Conservation (phyloP, 2,797 vertebrate species). For the Myripristis murdjan region DNA sequence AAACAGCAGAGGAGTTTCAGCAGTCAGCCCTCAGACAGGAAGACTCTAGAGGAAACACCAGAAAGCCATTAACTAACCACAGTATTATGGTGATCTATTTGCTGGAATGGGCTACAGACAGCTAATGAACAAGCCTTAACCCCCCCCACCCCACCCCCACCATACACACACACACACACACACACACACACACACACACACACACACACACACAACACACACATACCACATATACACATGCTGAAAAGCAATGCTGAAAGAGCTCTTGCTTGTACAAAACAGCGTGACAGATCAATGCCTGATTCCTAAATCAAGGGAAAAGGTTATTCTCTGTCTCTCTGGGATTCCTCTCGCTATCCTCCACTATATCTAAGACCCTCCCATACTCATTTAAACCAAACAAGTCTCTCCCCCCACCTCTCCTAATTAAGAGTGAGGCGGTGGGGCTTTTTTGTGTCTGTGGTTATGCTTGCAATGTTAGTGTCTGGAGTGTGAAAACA, state of each 20-base stretch:
- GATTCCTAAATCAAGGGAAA: conserved; percentile 96
- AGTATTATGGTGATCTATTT: conserved; percentile 97
- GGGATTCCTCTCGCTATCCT: conserved; percentile 87
- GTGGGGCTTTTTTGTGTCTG: conserved; percentile 81
- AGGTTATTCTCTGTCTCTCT: conserved; percentile 93
- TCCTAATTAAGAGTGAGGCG: conserved; percentile 86
- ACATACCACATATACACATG: conserved; percentile 37
- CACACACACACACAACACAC: no score
- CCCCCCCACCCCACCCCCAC: conserved; percentile 31
- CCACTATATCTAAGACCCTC: conserved; percentile 82
- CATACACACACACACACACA: conserved; percentile 40
- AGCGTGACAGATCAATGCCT: conserved; percentile 96
- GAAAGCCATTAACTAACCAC: conserved; percentile 99
- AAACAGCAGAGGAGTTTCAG: conserved; percentile 88
- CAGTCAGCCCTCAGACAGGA: conserved; percentile 93
- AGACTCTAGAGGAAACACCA: conserved; percentile 97
- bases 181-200: conserved; percentile 20
- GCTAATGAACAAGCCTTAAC: conserved; percentile 97
- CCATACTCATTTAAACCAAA: conserved; percentile 83
- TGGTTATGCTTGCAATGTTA: conserved; percentile 84
- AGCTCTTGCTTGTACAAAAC: conserved; percentile 94
- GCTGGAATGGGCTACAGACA: conserved; percentile 92
- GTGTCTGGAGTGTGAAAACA: conserved; percentile 87
- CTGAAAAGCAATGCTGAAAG: conserved; percentile 91
- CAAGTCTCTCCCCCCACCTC: conserved; percentile 69